phyloP scores from a whole-genome alignment of 1,140 invertebrate genomes.

The Carcinoscorpius rotundicauda region DNA sequence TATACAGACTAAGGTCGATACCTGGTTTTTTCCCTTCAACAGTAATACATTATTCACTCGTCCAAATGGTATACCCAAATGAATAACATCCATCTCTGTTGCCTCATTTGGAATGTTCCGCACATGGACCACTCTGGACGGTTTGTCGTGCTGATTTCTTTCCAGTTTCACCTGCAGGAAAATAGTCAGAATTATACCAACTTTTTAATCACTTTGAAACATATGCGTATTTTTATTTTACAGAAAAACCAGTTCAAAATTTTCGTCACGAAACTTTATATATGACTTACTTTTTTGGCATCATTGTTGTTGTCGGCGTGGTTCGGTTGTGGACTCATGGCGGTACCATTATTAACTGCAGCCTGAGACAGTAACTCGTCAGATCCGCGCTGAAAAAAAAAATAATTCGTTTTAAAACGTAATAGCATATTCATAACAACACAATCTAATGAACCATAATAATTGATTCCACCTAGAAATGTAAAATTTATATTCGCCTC shows the following conservation, averaged over 20 bases:
- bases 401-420: conserved; percentile 9
- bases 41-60: conserved; percentile 39
- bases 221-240: neutral
- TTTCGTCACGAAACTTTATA: too few relatives aligned
- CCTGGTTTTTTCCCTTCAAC: conserved; percentile 30
- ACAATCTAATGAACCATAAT: too few relatives aligned
- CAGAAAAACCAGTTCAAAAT: too few relatives aligned
- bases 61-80: conserved; percentile 92
- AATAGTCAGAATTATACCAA: conserved; percentile 23
- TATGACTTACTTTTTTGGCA: conserved; percentile 71
- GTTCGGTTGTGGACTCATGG: conserved; percentile 50
- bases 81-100: conserved; percentile 90
- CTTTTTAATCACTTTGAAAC: neutral
- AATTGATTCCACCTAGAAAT: too few relatives aligned
- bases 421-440: too few relatives aligned
- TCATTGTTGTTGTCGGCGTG: conserved; percentile 84
- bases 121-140: conserved; percentile 93
- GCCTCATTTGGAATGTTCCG: conserved; percentile 95
- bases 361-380: conserved; percentile 81
- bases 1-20: conserved; percentile 1
- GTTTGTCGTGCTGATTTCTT: conserved; percentile 53
- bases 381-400: conserved; percentile 81
- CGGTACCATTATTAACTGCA: conserved; percentile 83
- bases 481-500: too few relatives aligned
- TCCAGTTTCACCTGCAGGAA: conserved; percentile 68